Evolutionary conservation across 2,797 vertebrate genomes (phyloP).

Genomic region (Characodon lateralis): DNA sequence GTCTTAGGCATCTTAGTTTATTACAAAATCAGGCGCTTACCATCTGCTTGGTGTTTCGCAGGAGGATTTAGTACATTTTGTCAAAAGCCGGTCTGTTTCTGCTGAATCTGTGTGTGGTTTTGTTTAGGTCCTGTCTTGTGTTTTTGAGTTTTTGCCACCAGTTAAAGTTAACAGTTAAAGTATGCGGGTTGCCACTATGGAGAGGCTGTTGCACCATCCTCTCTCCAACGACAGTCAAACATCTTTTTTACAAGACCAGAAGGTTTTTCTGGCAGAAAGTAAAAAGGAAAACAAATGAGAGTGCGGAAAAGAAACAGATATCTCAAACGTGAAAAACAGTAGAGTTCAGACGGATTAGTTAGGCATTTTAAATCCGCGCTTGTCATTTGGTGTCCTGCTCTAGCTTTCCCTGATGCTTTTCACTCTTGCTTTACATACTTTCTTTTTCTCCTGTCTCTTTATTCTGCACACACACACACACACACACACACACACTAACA

Average conservation of each 20-base stretch:
- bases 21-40: constrained; percentile 16
- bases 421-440: constrained; percentile 12
- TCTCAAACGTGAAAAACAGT: constrained; percentile 45
- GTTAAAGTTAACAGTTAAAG: constrained; percentile 19
- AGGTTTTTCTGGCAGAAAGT: constrained; percentile 24
- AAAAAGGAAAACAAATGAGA: constrained; percentile 35
- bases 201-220: constrained; percentile 39
- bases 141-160: constrained; percentile 43
- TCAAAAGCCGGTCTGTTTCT: constrained; percentile 13
- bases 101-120: constrained; percentile 17
- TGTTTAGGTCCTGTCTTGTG: constrained; percentile 45
- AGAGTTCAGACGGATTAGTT: constrained; percentile 45
- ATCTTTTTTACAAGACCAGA: constrained; percentile 41
- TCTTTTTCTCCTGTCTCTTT: constrained; percentile 27
- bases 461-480: constrained; percentile 31
- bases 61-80: constrained; percentile 8
- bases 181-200: constrained; percentile 20
- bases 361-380: constrained; percentile 31
- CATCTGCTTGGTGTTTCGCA: constrained; percentile 24
- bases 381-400: constrained; percentile 10
- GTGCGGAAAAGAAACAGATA: constrained; percentile 30
- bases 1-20: constrained; percentile 17
- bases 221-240: constrained; percentile 20
- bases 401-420: constrained; percentile 4
- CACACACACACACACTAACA: constrained; percentile 32